Evolutionary conservation across 2,113 vertebrate species (phyloP), one percentile per base, ranked within the genome.

Genomic region (Jaculus jaculus): DNA sequence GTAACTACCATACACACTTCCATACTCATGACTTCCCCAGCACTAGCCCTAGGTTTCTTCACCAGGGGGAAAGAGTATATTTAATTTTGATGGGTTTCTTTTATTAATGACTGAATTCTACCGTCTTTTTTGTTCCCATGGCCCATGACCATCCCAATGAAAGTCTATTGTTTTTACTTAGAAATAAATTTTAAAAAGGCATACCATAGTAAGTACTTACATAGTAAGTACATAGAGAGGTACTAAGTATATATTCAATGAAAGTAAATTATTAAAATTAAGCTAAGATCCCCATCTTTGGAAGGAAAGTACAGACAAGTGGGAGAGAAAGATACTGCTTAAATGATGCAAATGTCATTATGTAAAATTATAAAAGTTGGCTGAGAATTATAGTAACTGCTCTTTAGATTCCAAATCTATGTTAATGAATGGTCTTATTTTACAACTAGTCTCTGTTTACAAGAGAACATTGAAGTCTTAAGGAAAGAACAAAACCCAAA

Each of bases 361-460:
- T 21, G 10, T 71, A 79, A 92, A 81, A 94, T 74, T 8, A 32
- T 51, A 69, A 78, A 82, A 79, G 7, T 23, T 86, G 2, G 13
- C 23, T 89, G 74, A 87, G 54, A 92, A 90, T 86, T 26, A 93
- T 17, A 10, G 11, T 71, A 75, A 60, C 3, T 61, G 91, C 84
- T 1, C 21, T 65, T 79, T 84, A 37, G 54, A 26, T 60, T 86
- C 42, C 75, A 26, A 83, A 91, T 74, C 42, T 1, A 12, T 32
- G 24, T 63, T 78, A 83, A 75, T 54, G 0, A 54, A 79, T 30
- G 39, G 13, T 3, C 18, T 89, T 90, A 84, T 20, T 80, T 90
- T 77, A 37, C 71, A 90, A 84, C 23, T 17, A 84, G 8, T 89
- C 61, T 90, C 61, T 87, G 34, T 71, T 94, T 77, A 72, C 77